These are phyloP conservation scores for Urocyon cinereoargenteus DNA, from an alignment of 2,797 vertebrate species.

Conservation along the genomic window DNA sequence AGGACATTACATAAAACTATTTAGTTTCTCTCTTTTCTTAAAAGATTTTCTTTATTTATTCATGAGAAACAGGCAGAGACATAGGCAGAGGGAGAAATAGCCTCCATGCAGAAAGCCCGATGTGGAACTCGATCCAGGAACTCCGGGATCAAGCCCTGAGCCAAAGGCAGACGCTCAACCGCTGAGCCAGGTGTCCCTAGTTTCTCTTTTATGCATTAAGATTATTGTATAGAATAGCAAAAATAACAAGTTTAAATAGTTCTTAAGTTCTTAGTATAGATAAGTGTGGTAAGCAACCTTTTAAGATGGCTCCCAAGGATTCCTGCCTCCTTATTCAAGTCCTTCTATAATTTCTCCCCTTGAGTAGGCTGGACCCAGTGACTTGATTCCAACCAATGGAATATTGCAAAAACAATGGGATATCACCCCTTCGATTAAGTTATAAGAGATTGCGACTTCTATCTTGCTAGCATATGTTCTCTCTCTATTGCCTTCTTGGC, in stretches of 20 bases:
- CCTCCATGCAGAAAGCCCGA: too few species aligned
- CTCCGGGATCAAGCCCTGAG: too few species aligned
- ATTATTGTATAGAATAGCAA: background rate
- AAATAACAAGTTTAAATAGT: background rate
- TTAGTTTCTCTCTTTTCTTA: background rate
- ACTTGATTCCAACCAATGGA: background rate
- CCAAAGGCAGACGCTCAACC: too few species aligned
- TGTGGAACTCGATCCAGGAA: too few species aligned
- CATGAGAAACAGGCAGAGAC: too few species aligned
- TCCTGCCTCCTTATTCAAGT: background rate
- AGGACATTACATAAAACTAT: background rate
- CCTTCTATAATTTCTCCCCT: background rate
- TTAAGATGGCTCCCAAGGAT: background rate
- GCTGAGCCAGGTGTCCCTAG: background rate
- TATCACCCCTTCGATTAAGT: background rate
- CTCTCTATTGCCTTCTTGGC: background rate
- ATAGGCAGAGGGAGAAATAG: too few species aligned
- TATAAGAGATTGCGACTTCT: background rate
- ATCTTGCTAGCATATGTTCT: background rate
- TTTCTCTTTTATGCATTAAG: background rate
- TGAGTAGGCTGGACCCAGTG: too few species aligned
- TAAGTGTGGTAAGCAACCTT: background rate
- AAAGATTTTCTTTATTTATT: too few species aligned
- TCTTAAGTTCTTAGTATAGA: background rate
- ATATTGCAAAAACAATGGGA: background rate